These are phyloP conservation scores for Distichodus sexfasciatus DNA, from an alignment of 2,797 vertebrate genomes.

Conservation along the genomic window DNA sequence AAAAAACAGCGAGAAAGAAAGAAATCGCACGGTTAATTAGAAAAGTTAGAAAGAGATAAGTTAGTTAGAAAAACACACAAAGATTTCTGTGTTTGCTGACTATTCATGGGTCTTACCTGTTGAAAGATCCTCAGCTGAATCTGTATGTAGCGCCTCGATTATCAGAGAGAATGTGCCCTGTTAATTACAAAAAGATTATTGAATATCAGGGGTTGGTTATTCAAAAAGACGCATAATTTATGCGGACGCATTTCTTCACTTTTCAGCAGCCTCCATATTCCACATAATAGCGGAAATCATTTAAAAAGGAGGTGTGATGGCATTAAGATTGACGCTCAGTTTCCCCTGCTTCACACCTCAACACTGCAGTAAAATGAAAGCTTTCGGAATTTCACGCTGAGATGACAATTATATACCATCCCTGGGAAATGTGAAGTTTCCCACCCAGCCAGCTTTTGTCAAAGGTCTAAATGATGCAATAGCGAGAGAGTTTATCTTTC, in stretches of 20 bases:
- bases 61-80: no score
- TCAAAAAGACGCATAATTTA: no score
- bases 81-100: no score
- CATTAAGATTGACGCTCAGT: conserved; percentile 68
- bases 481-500: conserved; percentile 51
- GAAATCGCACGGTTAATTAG: no score
- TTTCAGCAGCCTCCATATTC: conserved; percentile 50
- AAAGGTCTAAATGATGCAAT: conserved; percentile 26
- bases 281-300: conserved; percentile 51
- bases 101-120: conserved; percentile 79
- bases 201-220: no score
- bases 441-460: conserved; percentile 65
- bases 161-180: conserved; percentile 99
- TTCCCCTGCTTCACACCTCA: conserved; percentile 72
- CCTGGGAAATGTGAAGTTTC: conserved; percentile 73
- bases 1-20: neutral
- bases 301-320: conserved; percentile 64
- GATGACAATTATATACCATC: conserved; percentile 72
- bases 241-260: neutral
- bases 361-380: conserved; percentile 72
- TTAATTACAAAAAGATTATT: conserved; percentile 16
- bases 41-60: no score
- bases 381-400: conserved; percentile 78
- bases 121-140: conserved; percentile 89
- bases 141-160: conserved; percentile 93